Evolutionary conservation across 2,113 vertebrate species (phyloP), one percentile per base, ranked within the genome.

Genomic region (Triplophysa siluroides): DNA sequence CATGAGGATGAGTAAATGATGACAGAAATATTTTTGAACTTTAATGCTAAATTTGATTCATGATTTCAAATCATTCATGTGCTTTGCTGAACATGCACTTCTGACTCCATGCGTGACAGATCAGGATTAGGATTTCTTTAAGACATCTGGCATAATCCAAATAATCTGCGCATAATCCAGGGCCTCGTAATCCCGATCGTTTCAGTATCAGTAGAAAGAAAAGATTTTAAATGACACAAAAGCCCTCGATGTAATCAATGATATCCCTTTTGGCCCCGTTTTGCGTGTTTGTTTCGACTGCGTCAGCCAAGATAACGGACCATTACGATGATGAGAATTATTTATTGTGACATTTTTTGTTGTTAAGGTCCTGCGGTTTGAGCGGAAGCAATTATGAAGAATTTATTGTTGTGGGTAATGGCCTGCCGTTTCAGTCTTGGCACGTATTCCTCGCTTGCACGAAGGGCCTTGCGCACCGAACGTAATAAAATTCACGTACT

Each of bases 111-210:
- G 56, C 10, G 52, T 79, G 66, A 61, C 73, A 80, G 65, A 38
- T 71, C 58, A 5, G 77, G 80, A 86, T 86, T 71, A 82, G 67
- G 45, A 41, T 69, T 65, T 80, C 24, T 83, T 81, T 69, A 66
- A 82, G 16, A 60, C 72, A 50, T 69, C 38, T 61, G n/a, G 33
- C 19, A 43, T 82, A 78, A 81, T 83, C 79, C 61, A 80, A 85
- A 78, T 79, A 67, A 66, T 68, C 38, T 61, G n/a, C 41, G 33
- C 19, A 54, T 82, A 78, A 81, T 83, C 79, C 54, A 41, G 11
- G n/a, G 18, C 2, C 24, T 45, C 19, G 23, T 83, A 81, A 84
- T 77, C 68, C 62, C n/a, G 18, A 70, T 67, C 62, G 41, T 75
- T 63, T 23, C 54, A 29, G 50, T 45, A 72, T 50, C 69, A 45